Conservation (phyloP, 2,797 vertebrate species). For the Coendou prehensilis region DNA sequence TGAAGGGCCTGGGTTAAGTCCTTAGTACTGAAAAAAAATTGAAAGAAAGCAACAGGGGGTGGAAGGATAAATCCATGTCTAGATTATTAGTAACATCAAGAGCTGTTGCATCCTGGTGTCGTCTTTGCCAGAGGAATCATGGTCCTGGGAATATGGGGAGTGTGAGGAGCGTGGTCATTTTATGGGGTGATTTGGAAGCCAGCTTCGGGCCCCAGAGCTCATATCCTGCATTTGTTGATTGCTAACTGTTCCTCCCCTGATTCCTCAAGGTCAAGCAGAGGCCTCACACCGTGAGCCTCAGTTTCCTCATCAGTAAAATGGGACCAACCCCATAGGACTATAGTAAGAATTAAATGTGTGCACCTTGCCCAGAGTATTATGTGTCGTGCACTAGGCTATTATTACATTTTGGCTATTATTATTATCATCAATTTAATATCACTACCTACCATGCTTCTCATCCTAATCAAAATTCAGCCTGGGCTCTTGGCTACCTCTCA, state of each 20-base stretch:
- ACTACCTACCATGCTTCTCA: neutral
- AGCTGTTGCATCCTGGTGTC: neutral
- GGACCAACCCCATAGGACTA: neutral
- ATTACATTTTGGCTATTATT: neutral
- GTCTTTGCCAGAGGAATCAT: neutral
- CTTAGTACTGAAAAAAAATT: neutral
- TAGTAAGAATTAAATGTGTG: neutral
- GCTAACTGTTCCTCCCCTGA: neutral
- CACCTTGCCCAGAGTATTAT: neutral
- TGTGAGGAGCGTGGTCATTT: neutral
- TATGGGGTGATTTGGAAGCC: neutral
- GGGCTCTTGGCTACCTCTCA: neutral
- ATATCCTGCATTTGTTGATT: neutral
- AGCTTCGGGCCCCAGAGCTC: neutral
- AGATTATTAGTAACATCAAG: neutral
- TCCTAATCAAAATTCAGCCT: neutral
- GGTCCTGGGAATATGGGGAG: conserved; percentile 43
- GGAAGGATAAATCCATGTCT: neutral
- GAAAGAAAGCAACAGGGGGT: neutral
- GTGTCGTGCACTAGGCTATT: neutral
- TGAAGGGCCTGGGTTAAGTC: neutral
- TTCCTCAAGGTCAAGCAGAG: neutral
- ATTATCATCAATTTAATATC: neutral
- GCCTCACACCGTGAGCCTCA: neutral
- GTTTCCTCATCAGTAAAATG: neutral